Evolutionary conservation across 1,140 invertebrate genomes (phyloP), one percentile per base, ranked within the genome.

Genomic region (Ctenoplectra terminalis): DNA sequence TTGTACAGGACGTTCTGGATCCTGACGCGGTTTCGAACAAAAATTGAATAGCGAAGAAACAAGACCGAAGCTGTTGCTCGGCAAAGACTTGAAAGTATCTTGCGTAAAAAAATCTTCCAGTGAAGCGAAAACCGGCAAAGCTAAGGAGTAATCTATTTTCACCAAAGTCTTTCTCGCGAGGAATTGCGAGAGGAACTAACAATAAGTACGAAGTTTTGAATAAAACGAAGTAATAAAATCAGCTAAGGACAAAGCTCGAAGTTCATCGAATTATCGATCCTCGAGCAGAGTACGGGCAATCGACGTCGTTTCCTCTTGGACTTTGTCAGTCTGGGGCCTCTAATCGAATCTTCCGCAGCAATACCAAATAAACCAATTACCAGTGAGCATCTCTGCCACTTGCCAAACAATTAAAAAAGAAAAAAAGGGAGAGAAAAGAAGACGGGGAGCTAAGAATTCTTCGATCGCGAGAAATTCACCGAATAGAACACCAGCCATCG

Each of bases 261-360:
- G 58, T 60, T 50, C 31, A n/a, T 52, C 31, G 37, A 17, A 17
- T 52, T 50, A 75, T 75, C 60, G 60, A 52, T 75, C 50, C 46
- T 40, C 46, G 73, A 50, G 26, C 15, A 29, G 37, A 61, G 40
- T 40, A 9, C 40, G 9, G 40, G 4, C 40, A 40, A 9, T 40
- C 13, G 11, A 43, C 13, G 37, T 43, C 52, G 17, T n/a, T 23
- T 43, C n/a, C 34, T 23, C 26, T 20, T 15, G 46, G 29, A 52
- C 60, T 75, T 75, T 20, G 40, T 34, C 67, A 20, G 46, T 20
- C 20, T 11, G 1, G 6, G 40, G 23, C 8, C 40, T 23, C 11
- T 61, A 23, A 66, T 54, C 48, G 61, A 76, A 54, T 54, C 23
- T 31, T 66, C 34, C 29, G 7, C 20, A 11, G 11, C 29, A 20